A percentile compares a stretch with the other conserved stretches of the same genome.
Evolutionary conservation across 2,888 invertebrate genomes (phyloP).

Genomic region (Agelastica alni): DNA sequence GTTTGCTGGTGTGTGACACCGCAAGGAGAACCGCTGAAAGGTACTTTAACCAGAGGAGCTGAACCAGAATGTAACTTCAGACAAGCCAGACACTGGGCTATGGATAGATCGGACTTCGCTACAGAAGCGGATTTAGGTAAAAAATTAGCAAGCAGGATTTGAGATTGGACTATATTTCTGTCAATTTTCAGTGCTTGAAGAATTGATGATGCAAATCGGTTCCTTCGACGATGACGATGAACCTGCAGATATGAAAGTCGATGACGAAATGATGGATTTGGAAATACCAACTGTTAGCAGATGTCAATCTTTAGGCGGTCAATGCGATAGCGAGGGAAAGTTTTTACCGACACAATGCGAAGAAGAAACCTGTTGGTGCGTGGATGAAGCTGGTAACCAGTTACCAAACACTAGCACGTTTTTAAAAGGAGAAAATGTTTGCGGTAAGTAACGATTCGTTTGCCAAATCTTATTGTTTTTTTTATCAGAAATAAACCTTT

Average conservation of each 20-base stretch:
- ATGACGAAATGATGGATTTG: conserved; percentile 37
- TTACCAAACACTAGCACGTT: conserved; percentile 66
- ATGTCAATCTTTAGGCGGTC: conserved; percentile 58
- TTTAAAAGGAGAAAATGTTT: conserved; percentile 62
- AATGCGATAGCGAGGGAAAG: conserved; percentile 71
- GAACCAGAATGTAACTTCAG: conserved; percentile 80
- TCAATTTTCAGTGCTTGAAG: conserved; percentile 68
- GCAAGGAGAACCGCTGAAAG: conserved; percentile 79
- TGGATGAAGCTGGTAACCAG: conserved; percentile 81
- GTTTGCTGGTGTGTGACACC: conserved; percentile 89
- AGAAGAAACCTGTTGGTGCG: conserved; percentile 79
- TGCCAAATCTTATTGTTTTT: too few species aligned
- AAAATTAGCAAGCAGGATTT: too few species aligned
- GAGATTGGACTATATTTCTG: too few species aligned
- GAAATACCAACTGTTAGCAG: conserved; percentile 50
- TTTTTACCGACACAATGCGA: conserved; percentile 79
- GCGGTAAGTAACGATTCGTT: conserved; percentile 61
- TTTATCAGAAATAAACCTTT: too few species aligned
- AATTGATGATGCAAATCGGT: conserved; percentile 69
- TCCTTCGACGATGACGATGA: conserved; percentile 60
- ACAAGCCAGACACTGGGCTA: conserved; percentile 68
- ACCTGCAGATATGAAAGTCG: conserved; percentile 52
- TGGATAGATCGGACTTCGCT: conserved; percentile 46
- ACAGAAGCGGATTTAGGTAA: conserved; percentile 63
- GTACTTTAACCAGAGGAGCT: conserved; percentile 76